Evolutionary conservation across 1,140 invertebrate genomes (phyloP), one percentile per base, ranked within the genome.

Genomic region (Polypedilum pembai): DNA sequence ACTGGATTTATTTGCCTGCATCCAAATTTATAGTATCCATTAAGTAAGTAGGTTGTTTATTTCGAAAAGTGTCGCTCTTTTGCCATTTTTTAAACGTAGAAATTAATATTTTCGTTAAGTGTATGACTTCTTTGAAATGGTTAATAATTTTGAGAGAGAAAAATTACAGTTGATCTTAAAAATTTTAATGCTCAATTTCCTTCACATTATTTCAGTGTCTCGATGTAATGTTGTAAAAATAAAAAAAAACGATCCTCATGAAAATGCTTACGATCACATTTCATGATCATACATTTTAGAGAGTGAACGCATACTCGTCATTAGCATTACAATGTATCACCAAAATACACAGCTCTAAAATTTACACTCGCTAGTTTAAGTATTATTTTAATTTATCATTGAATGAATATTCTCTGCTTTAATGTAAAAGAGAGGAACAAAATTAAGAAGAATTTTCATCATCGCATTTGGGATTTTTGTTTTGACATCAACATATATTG

Each of bases 401-500:
- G 20, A 10, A 69, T 15, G 45, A 56, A 56, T 15, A 56, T 4
- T 56, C 45, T 56, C 45, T 15, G 45, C 12, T 12, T 56, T 56
- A 12, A 15, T 15, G 45, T 4, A 12, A 15, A 45, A 45, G 8
- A 45, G 8, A 45, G 41, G 8, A 45, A 8, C 1, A 45, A 45
- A 45, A 20, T 18, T 7, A 69, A 7, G 17, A 69, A 20, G 17
- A 69, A 69, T 7, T 69, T 69, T 69, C 65, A 69, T 20, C 17
- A 18, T 20, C 18, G 17, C 20, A 18, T 69, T 69, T 69, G 65
- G 8, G 65, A 20, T 69, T 69, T 56, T 69, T 69, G 65, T 69
- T 69, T 69, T 69, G 65, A 69, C 65, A 69, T 69, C 20, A 69
- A 69, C 65, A 69, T 69, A 33, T 33, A 69, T 69, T 69, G 65